Base-by-base conservation (phyloP, 2,113 vertebrate species). In the Vulpes ferrilata region DNA sequence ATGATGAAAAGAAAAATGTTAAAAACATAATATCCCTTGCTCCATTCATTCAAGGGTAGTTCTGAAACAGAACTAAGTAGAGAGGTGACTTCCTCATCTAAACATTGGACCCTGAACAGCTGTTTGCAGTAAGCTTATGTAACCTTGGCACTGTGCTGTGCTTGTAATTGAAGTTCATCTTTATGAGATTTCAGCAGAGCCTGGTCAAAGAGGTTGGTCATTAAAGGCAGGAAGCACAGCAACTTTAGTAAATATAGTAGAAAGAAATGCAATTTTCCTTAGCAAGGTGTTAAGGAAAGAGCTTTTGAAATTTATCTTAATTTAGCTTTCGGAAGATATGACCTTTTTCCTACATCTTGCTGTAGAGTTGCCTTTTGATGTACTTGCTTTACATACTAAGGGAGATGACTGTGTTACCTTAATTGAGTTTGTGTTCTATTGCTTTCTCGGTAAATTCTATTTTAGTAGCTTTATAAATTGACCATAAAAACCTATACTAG, bases 221-320 rank as follows among this genome's bases (percentile, higher is more conserved):
- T 97, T 98, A 96, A 96, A 98, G 88, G 80, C 95, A 96, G 71
- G 88, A 95, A 97, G 94, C 88, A 94, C 35, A 85, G 90, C 32
- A 85, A 97, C 76, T 64, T 94, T 64, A 90, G 96, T 94, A 96
- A 98, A 97, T 95, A 97, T 20, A 97, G 71, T 43, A 85, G 90
- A 95, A 95, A 97, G 95, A 74, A 96, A 96, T 95, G 65, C n/a
- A 94, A 22, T 96, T 98, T 98, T 96, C 83, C 84, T 96, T 79
- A 97, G 94, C 84, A 90, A 94, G 92, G 96, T 97, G 88, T 95
- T 97, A 96, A 88, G 95, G 90, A 86, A 90, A 95, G 80, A 95
- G 88, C 64, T 97, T 96, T 95, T 92, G 84, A 97, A 96, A 97
- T 97, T 96, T 96, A 90, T 97, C 96, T 98, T 97, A 90, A 97